Evolutionary conservation across 2,888 invertebrate species (phyloP), one percentile per base, ranked within the genome.

Genomic region (Thysanoteuthis rhombus): DNA sequence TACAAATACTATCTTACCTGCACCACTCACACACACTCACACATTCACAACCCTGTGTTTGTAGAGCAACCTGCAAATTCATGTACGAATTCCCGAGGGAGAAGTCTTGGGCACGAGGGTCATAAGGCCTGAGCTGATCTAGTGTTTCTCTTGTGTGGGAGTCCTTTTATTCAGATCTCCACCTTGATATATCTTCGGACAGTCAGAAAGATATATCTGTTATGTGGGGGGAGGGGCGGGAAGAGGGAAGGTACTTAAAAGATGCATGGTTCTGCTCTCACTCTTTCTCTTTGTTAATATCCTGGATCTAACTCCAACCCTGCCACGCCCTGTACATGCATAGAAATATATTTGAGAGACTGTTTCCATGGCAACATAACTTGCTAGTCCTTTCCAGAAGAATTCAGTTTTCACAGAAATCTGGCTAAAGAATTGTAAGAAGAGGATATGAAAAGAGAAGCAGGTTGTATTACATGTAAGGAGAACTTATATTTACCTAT

Each of bases 271-370:
- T 75, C n/a, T 36, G 12, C n/a, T 75, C 19, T 75, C 36, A n/a
- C n/a, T 75, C 75, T 75, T 75, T 75, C 75, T 75, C 75, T 75
- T 75, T 75, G n/a, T 75, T 58, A n/a, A n/a, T 75, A 75, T 75
- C 75, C 16, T 75, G 75, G 75, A 75, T 75, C 12, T 12, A 16
- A 25, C 22, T 4, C 75, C 75, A 75, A 5, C 75, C n/a, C n/a
- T 3, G 2, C 10, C n/a, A 12, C n/a, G 2, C 75, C 75, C 12
- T 75, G n/a, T 75, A 12, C n/a, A n/a, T 75, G n/a, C 75, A 75
- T n/a, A n/a, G n/a, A 75, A 75, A 75, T 75, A 75, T 75, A 36
- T 75, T 75, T 75, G 75, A 75, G 75, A n/a, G 75, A 75, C 75
- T 36, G 75, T 75, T 75, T 75, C 75, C n/a, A 75, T 75, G n/a